Evolutionary conservation across 2,888 invertebrate species (phyloP), one percentile per base, ranked within the genome.

Genomic region (Chrysomela aeneicollis): DNA sequence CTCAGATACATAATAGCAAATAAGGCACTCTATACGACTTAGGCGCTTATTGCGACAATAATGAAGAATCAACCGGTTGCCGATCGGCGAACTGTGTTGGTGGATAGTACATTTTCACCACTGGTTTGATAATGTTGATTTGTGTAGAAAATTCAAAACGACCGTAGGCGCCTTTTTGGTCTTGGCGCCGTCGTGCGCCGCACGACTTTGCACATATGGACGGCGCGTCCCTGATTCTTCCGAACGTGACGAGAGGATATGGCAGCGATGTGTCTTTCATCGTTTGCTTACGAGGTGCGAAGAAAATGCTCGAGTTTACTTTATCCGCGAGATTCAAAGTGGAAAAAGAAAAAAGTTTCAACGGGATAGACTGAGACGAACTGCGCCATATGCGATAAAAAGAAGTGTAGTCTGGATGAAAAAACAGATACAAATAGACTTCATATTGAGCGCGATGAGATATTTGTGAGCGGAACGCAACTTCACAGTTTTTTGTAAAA

Each of bases 211-310:
- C n/a, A n/a, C n/a, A n/a, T n/a, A n/a, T n/a, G n/a, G n/a, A n/a
- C n/a, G n/a, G n/a, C n/a, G n/a, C n/a, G n/a, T n/a, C n/a, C n/a
- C n/a, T n/a, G n/a, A 67, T 65, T 46, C 64, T 61, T 63, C 52
- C 32, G 52, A 59, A 70, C 65, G 65, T 64, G 67, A 71, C 69
- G 77, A 74, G 79, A 80, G 80, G 81, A 81, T 81, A 79, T 78
- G 77, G 78, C 73, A 74, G 78, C 78, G 69, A 77, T 81, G 73
- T 78, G 77, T 80, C 77, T 76, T 75, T 80, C 80, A 75, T 52
- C 75, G 71, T 66, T 59, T 71, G 76, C 76, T 79, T 81, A 80
- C 76, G 78, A 79, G 77, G 78, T 77, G 80, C 72, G 72, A 79
- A 74, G 74, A 76, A 79, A 77, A 78, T 72, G 78, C 67, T 66